Conservation (phyloP, 1,140 invertebrate genomes). For the Hormaphis cornu region DNA sequence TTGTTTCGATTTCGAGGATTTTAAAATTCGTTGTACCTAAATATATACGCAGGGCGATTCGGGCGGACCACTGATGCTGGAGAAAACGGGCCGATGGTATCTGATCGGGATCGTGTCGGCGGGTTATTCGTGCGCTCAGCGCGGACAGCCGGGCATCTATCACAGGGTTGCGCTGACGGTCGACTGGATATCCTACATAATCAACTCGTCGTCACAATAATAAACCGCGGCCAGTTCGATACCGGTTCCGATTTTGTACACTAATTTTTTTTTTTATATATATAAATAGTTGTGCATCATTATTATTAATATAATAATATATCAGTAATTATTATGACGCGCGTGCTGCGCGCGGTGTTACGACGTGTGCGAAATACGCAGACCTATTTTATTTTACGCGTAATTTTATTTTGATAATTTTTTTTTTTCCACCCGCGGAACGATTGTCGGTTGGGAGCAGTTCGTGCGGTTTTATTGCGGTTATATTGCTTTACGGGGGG, state of each 20-base stretch:
- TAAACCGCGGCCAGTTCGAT: neutral
- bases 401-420: neutral
- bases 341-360: neutral
- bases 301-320: neutral
- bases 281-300: neutral
- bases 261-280: neutral
- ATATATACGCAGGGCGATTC: conserved; percentile 82
- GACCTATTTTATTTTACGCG: neutral
- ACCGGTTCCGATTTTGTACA: neutral
- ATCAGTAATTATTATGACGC: neutral
- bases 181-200: conserved; percentile 65
- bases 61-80: conserved; percentile 80
- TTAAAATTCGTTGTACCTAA: too few species aligned
- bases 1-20: neutral
- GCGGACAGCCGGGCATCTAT: conserved; percentile 87
- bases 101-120: conserved; percentile 85
- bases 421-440: neutral
- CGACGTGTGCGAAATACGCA: too few species aligned
- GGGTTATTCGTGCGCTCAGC: conserved; percentile 83
- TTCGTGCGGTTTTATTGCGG: too few species aligned
- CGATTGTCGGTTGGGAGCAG: too few species aligned
- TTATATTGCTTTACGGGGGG: too few species aligned
- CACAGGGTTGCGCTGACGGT: conserved; percentile 86
- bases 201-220: conserved; percentile 37
- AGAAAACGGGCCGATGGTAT: conserved; percentile 75